These are phyloP conservation scores for Lycocerus yunnanus DNA, from an alignment of 2,888 invertebrate genomes.

Conservation along the genomic window DNA sequence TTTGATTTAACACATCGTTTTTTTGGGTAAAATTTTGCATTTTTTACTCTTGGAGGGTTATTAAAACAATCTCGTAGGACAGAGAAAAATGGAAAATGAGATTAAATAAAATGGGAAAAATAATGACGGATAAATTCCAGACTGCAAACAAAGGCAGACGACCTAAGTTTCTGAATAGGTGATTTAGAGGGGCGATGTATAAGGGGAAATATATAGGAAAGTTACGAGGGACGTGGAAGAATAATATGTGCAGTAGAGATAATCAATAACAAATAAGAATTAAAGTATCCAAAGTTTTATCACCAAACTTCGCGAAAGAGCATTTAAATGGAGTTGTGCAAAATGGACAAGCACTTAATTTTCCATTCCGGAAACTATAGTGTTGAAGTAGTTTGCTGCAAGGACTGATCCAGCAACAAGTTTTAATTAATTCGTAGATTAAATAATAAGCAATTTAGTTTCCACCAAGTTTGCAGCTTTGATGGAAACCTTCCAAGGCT, in stretches of 20 bases:
- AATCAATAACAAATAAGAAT: neutral
- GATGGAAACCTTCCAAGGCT: neutral
- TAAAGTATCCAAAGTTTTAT: neutral
- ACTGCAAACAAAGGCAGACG: neutral
- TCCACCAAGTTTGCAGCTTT: neutral
- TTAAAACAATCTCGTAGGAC: neutral
- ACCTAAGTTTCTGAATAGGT: neutral
- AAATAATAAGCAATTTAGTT: neutral
- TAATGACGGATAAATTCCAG: neutral
- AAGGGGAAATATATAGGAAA: neutral
- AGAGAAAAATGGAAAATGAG: neutral
- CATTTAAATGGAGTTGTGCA: neutral
- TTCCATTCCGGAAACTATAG: neutral
- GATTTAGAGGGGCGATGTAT: neutral
- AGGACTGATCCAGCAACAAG: neutral
- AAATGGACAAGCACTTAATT: neutral
- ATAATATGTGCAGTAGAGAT: neutral
- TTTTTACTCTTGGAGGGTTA: neutral
- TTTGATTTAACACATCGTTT: neutral
- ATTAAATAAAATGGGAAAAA: neutral
- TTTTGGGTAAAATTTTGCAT: neutral
- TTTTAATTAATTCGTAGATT: neutral
- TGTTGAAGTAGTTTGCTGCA: neutral
- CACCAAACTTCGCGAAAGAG: neutral
- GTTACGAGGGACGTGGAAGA: neutral